phyloP scores from a whole-genome alignment of 1,140 invertebrate species.

The Brachystomella parvula region DNA sequence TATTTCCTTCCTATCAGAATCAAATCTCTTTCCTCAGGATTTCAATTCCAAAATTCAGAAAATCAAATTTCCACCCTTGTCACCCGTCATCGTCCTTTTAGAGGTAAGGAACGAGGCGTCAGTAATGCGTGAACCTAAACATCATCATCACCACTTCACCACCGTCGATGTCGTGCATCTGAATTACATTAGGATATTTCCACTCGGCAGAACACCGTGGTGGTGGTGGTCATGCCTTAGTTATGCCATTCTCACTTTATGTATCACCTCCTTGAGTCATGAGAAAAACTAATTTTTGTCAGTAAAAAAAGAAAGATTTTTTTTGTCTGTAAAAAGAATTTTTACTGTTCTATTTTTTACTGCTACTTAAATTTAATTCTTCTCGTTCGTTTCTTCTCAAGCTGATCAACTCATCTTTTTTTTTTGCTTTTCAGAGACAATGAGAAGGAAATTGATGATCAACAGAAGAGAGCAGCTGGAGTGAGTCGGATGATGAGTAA shows the following conservation, averaged over 20 bases:
- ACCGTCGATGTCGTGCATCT: neutral
- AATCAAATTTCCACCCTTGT: too few relatives aligned
- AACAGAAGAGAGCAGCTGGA: conserved; percentile 11
- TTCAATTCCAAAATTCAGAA: too few relatives aligned
- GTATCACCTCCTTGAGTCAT: neutral
- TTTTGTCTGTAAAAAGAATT: neutral
- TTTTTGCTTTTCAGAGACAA: conserved; percentile 23
- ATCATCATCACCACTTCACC: too few relatives aligned
- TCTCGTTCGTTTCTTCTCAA: neutral
- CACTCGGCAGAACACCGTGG: neutral
- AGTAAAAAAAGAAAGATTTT: neutral
- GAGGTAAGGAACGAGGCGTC: too few relatives aligned
- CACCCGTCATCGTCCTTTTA: too few relatives aligned
- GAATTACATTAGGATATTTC: neutral
- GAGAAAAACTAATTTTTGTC: too few relatives aligned
- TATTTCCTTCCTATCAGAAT: too few relatives aligned
- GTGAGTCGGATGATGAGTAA: conserved; percentile 28
- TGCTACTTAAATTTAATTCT: neutral
- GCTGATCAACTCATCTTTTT: neutral
- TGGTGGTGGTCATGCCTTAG: neutral
- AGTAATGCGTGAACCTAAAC: too few relatives aligned
- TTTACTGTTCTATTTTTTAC: neutral
- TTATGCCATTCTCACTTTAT: neutral
- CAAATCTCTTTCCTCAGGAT: too few relatives aligned
- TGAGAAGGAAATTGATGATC: conserved; percentile 24